A percentile compares a stretch with the other conserved stretches of the same genome.
Conservation (phyloP, 2,888 invertebrate genomes). For the Sialis lutaria region DNA sequence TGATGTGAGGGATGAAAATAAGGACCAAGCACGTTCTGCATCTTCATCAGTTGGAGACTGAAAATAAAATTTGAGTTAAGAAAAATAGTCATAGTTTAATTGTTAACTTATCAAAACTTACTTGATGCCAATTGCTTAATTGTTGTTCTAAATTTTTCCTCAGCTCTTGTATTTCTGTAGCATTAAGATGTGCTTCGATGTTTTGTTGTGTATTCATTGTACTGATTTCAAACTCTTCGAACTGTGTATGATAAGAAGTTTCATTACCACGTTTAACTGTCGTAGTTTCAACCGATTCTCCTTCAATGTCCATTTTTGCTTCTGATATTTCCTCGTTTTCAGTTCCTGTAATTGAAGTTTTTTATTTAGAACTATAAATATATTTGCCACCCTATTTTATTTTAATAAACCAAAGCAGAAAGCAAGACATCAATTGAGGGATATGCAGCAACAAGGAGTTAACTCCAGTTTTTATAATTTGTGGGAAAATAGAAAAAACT, state of each 20-base stretch:
- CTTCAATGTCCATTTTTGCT: conserved; percentile 35
- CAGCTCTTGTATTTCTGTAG: conserved; percentile 26
- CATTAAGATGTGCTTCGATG: conserved; percentile 12
- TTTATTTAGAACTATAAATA: too few species aligned
- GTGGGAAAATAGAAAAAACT: too few species aligned
- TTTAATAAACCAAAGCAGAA: too few species aligned
- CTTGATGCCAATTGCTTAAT: conserved; percentile 29
- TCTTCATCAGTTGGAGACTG: conserved; percentile 24
- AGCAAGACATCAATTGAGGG: neutral
- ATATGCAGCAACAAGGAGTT: too few species aligned
- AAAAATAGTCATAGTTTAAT: neutral
- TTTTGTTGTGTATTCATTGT: neutral
- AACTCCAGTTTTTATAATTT: too few species aligned
- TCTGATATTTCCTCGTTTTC: conserved; percentile 27
- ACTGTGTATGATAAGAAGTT: conserved; percentile 58
- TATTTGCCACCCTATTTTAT: too few species aligned
- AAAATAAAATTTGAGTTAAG: conserved; percentile 2
- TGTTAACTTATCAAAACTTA: conserved; percentile 12
- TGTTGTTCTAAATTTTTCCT: conserved; percentile 30
- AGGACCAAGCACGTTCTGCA: conserved; percentile 39
- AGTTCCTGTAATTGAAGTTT: conserved; percentile 15
- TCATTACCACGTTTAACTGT: conserved; percentile 50
- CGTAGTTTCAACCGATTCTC: conserved; percentile 49
- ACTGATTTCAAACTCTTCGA: conserved; percentile 15
- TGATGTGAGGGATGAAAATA: conserved; percentile 38